Evolutionary conservation across 2,113 vertebrate genomes (phyloP).

Genomic region (Cacatua alba): DNA sequence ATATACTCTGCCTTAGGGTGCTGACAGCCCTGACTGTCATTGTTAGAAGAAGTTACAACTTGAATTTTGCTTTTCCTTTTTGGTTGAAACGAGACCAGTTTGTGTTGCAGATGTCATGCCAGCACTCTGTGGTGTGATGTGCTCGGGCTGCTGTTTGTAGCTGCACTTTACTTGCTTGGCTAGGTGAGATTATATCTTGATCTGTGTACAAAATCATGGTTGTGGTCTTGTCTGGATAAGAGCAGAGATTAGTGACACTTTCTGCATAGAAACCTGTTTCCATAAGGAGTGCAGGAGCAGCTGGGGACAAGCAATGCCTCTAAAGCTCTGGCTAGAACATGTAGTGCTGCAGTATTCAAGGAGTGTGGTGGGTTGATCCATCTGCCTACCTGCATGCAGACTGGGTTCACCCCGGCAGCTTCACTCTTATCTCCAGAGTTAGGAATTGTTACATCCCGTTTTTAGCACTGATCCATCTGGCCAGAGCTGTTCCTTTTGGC

Average conservation of each 20-base stretch:
- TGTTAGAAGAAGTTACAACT: not conserved
- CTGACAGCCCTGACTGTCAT: not conserved
- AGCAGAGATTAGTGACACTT: not conserved
- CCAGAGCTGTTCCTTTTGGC: not conserved
- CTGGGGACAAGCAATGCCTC: not conserved
- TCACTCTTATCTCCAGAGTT: not conserved
- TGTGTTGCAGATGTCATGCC: not conserved
- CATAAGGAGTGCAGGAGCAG: not conserved
- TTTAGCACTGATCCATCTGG: not conserved
- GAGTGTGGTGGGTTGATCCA: not conserved
- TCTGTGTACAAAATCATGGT: not conserved
- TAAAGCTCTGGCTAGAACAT: not conserved
- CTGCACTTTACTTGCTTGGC: rapidly evolving
- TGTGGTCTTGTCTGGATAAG: not conserved
- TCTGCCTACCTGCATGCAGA: not conserved
- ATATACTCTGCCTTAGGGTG: not conserved
- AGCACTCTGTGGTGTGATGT: not conserved
- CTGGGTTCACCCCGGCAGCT: not conserved
- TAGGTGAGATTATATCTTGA: not conserved
- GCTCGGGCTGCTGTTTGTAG: not conserved
- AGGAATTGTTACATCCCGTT: rapidly evolving
- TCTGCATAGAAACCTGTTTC: rapidly evolving
- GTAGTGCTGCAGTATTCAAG: not conserved
- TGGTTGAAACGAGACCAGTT: not conserved
- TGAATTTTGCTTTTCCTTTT: not conserved